Evolutionary conservation across 2,797 vertebrate genomes (phyloP).

Genomic region (Diglossa cyanea): DNA sequence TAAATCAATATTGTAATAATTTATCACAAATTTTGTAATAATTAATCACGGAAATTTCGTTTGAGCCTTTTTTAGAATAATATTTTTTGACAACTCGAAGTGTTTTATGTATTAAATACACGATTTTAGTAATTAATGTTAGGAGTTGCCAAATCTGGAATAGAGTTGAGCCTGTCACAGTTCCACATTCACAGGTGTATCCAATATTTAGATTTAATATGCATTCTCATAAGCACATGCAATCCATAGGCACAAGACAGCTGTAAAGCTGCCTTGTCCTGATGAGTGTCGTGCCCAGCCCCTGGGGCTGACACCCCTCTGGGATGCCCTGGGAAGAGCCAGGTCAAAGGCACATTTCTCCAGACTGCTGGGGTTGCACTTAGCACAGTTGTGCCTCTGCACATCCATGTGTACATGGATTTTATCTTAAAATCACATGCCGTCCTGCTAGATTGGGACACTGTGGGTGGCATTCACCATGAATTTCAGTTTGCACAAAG

Average conservation of each 20-base stretch:
- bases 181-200: background rate
- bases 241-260: background rate
- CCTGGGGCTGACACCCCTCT: background rate
- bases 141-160: background rate
- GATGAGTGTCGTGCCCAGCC: fast-evolving
- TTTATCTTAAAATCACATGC: background rate
- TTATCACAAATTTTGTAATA: background rate
- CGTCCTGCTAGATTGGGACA: fast-evolving
- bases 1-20: background rate
- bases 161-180: background rate
- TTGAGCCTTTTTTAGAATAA: background rate
- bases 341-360: background rate
- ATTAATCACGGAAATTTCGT: background rate
- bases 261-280: background rate
- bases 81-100: background rate
- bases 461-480: background rate
- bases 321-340: background rate
- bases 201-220: background rate
- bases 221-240: background rate
- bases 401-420: background rate
- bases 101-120: background rate
- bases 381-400: background rate
- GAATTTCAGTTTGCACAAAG: background rate
- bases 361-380: background rate
- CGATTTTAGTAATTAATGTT: background rate